A percentile compares a stretch with the other conserved stretches of the same genome.
Conservation (phyloP, 2,797 vertebrate species). For the Bradypodion pumilum region DNA sequence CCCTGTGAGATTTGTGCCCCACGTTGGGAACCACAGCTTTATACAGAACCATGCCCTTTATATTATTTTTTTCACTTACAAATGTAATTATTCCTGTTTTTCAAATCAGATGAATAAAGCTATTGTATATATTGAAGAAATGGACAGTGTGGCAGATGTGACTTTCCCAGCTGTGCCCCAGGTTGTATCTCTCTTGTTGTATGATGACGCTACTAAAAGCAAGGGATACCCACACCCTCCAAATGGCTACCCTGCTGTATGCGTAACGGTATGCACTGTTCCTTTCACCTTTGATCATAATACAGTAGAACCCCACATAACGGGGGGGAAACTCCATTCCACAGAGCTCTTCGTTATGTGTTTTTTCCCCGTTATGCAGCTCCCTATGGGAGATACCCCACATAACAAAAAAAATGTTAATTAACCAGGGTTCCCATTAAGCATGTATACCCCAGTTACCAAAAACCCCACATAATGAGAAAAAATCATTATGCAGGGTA, state of each 20-base stretch:
- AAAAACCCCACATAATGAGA: no score
- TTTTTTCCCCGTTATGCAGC: no score
- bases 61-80: neutral
- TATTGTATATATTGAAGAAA: conserved; percentile 89
- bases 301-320: no score
- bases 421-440: no score
- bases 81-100: neutral
- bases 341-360: no score
- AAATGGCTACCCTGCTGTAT: conserved; percentile 85
- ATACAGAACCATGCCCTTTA: neutral
- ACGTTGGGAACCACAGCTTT: no score
- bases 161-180: conserved; percentile 87
- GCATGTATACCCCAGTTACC: no score
- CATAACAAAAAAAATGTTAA: no score
- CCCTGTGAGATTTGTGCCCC: no score
- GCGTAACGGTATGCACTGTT: conserved; percentile 79
- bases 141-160: conserved; percentile 87
- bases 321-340: no score
- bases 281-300: neutral
- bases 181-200: conserved; percentile 84
- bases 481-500: no score
- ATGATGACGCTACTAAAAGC: conserved; percentile 79
- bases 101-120: conserved; percentile 84
- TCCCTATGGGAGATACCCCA: no score
- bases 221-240: conserved; percentile 79